Evolutionary conservation across 2,113 vertebrate genomes (phyloP).

Genomic region (Callocephalon fimbriatum): DNA sequence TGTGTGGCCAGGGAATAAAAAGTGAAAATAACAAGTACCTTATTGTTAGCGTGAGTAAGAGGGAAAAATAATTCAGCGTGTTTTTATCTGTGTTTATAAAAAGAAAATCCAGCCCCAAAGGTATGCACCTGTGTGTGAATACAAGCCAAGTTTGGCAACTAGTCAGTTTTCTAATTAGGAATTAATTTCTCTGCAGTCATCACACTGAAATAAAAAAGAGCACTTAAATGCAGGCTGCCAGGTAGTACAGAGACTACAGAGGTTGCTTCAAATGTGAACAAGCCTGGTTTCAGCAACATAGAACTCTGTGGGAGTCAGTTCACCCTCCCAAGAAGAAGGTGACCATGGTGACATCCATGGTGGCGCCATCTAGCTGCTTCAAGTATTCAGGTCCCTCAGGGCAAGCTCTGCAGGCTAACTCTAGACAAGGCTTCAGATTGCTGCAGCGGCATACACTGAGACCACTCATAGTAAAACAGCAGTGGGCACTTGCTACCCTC

Average conservation of each 20-base stretch:
- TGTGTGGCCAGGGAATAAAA: neutral
- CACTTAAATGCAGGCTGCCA: neutral
- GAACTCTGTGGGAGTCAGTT: neutral
- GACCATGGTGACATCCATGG: neutral
- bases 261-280: neutral
- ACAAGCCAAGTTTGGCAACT: neutral
- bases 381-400: neutral
- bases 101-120: neutral
- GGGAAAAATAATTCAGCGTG: neutral
- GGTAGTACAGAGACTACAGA: neutral
- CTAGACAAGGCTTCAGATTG: neutral
- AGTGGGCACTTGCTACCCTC: neutral
- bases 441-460: accelerated
- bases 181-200: conserved; percentile 1
- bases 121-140: neutral
- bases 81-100: neutral
- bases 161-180: neutral
- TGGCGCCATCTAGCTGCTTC: neutral
- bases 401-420: neutral
- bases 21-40: neutral
- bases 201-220: neutral
- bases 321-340: neutral
- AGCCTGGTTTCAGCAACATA: neutral
- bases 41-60: neutral
- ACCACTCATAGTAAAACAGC: neutral